Base-by-base conservation (phyloP, 2,113 vertebrate species). In the Anhinga rufa region DNA sequence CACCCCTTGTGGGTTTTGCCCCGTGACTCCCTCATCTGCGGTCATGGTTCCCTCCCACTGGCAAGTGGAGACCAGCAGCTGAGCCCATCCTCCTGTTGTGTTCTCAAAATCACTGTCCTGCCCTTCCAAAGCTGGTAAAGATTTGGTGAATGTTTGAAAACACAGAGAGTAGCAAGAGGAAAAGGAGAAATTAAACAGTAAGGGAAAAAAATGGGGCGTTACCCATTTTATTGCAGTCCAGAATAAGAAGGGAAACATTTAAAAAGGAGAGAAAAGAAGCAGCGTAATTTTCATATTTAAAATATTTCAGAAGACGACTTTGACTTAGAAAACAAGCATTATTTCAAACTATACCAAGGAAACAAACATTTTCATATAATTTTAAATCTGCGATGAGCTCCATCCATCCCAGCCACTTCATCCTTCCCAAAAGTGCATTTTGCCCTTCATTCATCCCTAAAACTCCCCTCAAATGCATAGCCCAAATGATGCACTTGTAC, bases 191-290 rank as follows among this genome's bases (percentile, higher is more conserved):
- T 72, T 82, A 75, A 94, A 89, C 87, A 96, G 94, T 38, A 88
- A 90, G 65, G 83, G 80, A 10, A 69, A 88, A 92, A 95, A 96
- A 95, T 95, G 95, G 92, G 95, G 80, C 8, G 7, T 92, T 77
- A 94, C 95, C 93, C 95, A 96, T 95, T 97, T 96, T 96, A 97
- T 97, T 97, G 92, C 82, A 92, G 90, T 83, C 15, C 51, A 88
- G 79, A 86, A 66, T 70, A 78, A 83, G 90, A 90, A 86, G 14
- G 32, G 60, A 94, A 92, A 96, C 75, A 81, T 85, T 95, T 76
- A 57, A 72, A 95, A 92, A 86, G 72, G 88, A 90, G 54, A 93
- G 88, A 74, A 82, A 88, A 81, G 71, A n/a, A 93, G 82, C 93
- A 96, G 85, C 70, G 71, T 65, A 77, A 77, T 81, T 86, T 92